A percentile compares a stretch with the other conserved stretches of the same genome.
phyloP scores from a whole-genome alignment of 2,797 vertebrate genomes.

The Vultur gryphus region DNA sequence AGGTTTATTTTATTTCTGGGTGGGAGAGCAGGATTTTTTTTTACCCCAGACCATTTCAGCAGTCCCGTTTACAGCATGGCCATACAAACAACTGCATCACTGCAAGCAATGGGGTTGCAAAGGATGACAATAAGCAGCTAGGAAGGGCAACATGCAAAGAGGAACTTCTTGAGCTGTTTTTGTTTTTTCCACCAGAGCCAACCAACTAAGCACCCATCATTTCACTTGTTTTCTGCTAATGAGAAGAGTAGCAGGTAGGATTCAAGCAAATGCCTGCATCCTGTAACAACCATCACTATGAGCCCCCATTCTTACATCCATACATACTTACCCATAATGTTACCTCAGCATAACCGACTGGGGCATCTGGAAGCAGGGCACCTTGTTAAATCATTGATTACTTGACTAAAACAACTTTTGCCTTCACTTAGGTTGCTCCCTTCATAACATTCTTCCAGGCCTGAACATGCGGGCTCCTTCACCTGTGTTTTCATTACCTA shows the following conservation, averaged over 20 bases:
- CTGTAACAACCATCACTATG: background rate
- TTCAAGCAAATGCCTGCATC: background rate
- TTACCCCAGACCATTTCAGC: background rate
- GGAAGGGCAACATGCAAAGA: background rate
- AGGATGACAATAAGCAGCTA: background rate
- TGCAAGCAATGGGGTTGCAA: background rate
- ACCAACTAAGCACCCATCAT: background rate
- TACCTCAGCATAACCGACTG: background rate
- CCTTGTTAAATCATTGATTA: background rate
- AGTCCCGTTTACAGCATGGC: background rate
- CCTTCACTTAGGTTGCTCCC: background rate
- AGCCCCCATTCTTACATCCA: background rate
- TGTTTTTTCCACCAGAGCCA: background rate
- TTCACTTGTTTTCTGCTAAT: background rate
- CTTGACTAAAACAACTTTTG: background rate
- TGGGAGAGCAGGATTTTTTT: background rate
- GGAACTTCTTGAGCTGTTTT: background rate
- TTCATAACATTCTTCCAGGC: background rate
- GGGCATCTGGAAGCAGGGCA: background rate
- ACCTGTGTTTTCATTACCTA: background rate
- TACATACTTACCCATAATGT: background rate
- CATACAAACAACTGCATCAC: background rate
- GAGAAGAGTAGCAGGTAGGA: background rate
- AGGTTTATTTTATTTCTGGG: background rate
- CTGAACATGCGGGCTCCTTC: background rate